These are phyloP conservation scores for Drosophila kanekoi DNA, from an alignment of 2,888 invertebrate genomes.

Conservation along the genomic window DNA sequence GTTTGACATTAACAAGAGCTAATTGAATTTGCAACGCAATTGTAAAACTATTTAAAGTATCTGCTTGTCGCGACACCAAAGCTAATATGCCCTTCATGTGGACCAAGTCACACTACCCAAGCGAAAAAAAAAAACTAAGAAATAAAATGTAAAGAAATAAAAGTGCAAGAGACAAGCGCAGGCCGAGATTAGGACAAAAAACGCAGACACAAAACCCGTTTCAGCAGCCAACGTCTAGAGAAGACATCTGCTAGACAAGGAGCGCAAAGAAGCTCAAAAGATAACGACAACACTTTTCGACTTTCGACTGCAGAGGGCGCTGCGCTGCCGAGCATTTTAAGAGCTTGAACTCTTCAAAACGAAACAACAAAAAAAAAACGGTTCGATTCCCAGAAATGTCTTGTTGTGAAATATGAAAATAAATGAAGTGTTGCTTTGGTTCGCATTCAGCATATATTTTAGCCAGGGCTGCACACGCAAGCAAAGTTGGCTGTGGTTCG, in stretches of 20 bases:
- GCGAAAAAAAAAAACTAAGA: background rate
- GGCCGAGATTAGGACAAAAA: constrained; percentile 4
- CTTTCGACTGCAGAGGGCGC: constrained; percentile 12
- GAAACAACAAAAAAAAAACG: too few species aligned
- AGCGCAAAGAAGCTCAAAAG: background rate
- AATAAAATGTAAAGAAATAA: background rate
- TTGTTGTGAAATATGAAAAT: too few species aligned
- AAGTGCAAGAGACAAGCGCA: constrained; percentile 22
- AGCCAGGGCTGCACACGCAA: too few species aligned
- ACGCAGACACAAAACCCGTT: constrained; percentile 27
- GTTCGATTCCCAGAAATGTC: too few species aligned
- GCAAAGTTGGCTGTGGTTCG: too few species aligned
- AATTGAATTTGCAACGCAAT: too few species aligned
- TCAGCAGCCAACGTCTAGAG: constrained; percentile 8
- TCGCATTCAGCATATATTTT: too few species aligned
- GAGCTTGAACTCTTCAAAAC: background rate
- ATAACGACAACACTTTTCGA: background rate
- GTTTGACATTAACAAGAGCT: background rate
- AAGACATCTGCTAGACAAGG: constrained; percentile 6
- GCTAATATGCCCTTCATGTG: background rate
- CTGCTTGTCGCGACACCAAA: background rate
- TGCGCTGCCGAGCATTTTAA: background rate
- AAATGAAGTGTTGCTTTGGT: too few species aligned
- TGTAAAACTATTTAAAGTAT: too few species aligned
- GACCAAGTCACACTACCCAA: background rate